Evolutionary conservation across 2,113 vertebrate genomes (phyloP).

Genomic region (Aleadryas rufinucha): DNA sequence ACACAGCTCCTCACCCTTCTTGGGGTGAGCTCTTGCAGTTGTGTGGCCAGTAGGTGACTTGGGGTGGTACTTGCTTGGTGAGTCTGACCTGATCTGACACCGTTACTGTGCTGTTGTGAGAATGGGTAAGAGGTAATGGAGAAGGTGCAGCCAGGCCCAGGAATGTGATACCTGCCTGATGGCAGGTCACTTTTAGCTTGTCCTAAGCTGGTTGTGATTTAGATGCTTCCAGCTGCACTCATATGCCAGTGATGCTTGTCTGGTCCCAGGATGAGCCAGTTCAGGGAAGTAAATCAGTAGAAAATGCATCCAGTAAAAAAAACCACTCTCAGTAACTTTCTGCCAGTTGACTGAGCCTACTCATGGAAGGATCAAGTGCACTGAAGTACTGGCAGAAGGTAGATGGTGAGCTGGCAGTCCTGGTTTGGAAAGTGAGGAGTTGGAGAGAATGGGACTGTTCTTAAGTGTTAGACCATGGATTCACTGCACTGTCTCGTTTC

Average conservation of each 20-base stretch:
- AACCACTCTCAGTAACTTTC: accelerated
- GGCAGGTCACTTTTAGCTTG: background rate
- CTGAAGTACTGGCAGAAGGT: background rate
- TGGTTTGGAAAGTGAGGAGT: background rate
- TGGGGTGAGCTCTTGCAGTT: background rate
- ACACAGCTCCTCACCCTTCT: background rate
- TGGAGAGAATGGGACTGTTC: background rate
- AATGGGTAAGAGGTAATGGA: background rate
- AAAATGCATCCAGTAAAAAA: background rate
- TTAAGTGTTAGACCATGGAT: background rate
- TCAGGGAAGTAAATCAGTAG: background rate
- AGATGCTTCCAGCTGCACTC: background rate
- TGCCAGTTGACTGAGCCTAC: background rate
- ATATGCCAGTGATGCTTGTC: background rate
- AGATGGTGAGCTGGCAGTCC: background rate
- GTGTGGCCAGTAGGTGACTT: background rate
- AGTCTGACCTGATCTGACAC: background rate
- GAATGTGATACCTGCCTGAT: background rate
- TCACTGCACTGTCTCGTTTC: background rate
- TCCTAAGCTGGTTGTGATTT: background rate
- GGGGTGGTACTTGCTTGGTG: background rate
- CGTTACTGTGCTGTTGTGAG: background rate
- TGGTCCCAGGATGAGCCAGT: background rate
- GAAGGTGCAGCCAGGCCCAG: background rate
- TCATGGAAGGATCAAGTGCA: accelerated